A percentile compares a stretch with the other conserved stretches of the same genome.
These are phyloP conservation scores for Myoxocephalus aenaeus DNA, from an alignment of 2,797 vertebrate species.

Conservation along the genomic window DNA sequence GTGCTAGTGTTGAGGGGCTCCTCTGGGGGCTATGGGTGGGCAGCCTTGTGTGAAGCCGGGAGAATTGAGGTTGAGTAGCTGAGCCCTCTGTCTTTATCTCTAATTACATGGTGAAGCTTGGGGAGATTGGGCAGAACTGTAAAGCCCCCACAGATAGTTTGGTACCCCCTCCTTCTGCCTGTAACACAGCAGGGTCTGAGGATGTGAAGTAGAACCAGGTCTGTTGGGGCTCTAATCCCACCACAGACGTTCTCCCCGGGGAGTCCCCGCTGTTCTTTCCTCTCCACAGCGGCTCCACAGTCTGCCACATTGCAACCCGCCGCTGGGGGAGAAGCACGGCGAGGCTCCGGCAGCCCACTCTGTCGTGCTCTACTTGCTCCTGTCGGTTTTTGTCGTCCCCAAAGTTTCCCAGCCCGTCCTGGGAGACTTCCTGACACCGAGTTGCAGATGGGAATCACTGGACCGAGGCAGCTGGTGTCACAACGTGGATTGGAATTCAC, in stretches of 20 bases:
- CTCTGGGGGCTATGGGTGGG: constrained; percentile 66
- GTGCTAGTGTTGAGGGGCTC: constrained; percentile 38
- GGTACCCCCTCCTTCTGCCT: constrained; percentile 2
- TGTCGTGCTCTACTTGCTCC: constrained; percentile 83
- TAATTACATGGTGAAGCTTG: constrained; percentile 79
- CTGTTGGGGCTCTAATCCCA: constrained; percentile 76
- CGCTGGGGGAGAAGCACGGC: constrained; percentile 68
- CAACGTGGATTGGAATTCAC: constrained; percentile 82
- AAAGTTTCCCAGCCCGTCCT: constrained; percentile 76
- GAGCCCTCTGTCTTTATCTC: constrained; percentile 80
- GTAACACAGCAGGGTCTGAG: constrained; percentile 58
- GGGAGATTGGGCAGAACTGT: constrained; percentile 77
- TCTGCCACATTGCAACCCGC: constrained; percentile 66
- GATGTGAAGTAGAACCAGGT: constrained; percentile 77
- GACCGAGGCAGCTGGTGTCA: constrained; percentile 83
- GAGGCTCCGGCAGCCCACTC: constrained; percentile 74
- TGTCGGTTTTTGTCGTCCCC: constrained; percentile 76
- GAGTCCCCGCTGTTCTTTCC: constrained; percentile 57
- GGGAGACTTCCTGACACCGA: constrained; percentile 79
- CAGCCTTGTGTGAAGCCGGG: constrained; percentile 71
- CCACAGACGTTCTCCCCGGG: constrained; percentile 70
- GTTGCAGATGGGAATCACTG: constrained; percentile 84
- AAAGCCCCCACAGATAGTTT: constrained; percentile 65
- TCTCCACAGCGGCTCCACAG: constrained; percentile 63
- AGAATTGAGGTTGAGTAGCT: constrained; percentile 80